These are phyloP conservation scores for Chitala chitala DNA, from an alignment of 2,113 vertebrate species.

Conservation along the genomic window DNA sequence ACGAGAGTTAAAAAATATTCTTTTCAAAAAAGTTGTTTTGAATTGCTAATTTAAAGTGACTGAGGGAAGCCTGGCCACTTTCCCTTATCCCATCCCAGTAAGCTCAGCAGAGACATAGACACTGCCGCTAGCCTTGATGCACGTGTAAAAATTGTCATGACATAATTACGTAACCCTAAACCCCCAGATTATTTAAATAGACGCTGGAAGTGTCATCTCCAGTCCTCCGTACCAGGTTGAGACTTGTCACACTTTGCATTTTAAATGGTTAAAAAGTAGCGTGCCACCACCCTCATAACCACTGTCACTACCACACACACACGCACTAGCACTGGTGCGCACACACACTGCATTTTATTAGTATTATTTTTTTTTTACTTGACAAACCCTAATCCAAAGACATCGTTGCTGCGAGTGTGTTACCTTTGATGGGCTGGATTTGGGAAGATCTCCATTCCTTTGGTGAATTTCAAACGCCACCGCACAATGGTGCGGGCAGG, in stretches of 20 bases:
- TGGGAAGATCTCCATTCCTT: constrained; percentile 84
- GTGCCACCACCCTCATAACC: constrained; percentile 29
- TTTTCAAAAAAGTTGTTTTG: constrained; percentile 61
- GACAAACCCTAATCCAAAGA: constrained; percentile 57
- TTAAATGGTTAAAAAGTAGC: constrained; percentile 53
- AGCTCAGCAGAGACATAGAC: constrained; percentile 49
- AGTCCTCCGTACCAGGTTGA: constrained; percentile 48
- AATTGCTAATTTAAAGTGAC: constrained; percentile 69
- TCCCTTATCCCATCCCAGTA: constrained; percentile 56
- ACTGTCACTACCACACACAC: constrained; percentile 6
- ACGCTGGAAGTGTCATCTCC: constrained; percentile 57
- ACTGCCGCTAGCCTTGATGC: constrained; percentile 50
- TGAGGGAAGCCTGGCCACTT: constrained; percentile 53
- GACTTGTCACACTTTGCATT: constrained; percentile 60
- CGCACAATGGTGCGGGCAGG: constrained; percentile 82
- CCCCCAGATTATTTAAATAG: constrained; percentile 69
- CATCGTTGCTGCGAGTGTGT: constrained; percentile 62
- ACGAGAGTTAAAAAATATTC: constrained; percentile 56
- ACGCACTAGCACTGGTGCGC: background rate
- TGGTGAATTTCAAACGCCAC: constrained; percentile 80
- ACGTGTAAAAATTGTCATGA: constrained; percentile 64
- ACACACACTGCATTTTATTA: constrained; percentile 5
- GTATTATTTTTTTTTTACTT: background rate
- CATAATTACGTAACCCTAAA: constrained; percentile 69
- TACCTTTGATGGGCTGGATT: constrained; percentile 87